These are phyloP conservation scores for Andrena haemorrhoa DNA, from an alignment of 2,888 invertebrate species.

Conservation along the genomic window DNA sequence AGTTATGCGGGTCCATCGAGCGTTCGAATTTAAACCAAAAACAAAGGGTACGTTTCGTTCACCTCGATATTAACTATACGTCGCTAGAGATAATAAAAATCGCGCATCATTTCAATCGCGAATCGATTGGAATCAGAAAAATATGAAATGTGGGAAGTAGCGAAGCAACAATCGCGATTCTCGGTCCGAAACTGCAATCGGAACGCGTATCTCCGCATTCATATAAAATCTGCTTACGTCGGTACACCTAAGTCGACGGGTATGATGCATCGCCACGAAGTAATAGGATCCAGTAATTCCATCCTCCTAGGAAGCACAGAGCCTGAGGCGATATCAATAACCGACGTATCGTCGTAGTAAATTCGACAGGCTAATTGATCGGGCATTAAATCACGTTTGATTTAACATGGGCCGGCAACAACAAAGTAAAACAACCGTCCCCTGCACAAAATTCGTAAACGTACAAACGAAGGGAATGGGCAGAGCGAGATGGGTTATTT, in stretches of 20 bases:
- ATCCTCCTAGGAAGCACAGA: conserved; percentile 58
- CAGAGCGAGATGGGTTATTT: conserved; percentile 25
- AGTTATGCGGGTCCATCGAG: too few relatives aligned
- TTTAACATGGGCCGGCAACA: conserved; percentile 44
- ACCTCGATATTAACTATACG: too few relatives aligned
- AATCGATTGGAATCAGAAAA: background rate
- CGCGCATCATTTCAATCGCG: too few relatives aligned
- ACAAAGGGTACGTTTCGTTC: too few relatives aligned
- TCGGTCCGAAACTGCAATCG: conserved; percentile 41
- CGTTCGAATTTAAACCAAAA: too few relatives aligned
- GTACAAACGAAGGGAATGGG: conserved; percentile 24
- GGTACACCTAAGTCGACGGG: conserved; percentile 46
- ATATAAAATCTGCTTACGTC: conserved; percentile 61
- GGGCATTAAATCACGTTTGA: conserved; percentile 66
- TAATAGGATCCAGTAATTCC: conserved; percentile 67
- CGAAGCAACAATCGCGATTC: background rate
- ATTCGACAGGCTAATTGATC: conserved; percentile 68
- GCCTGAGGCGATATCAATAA: conserved; percentile 57
- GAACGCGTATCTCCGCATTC: conserved; percentile 28
- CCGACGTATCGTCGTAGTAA: conserved; percentile 55
- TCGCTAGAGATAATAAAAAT: too few relatives aligned
- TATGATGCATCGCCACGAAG: conserved; percentile 56
- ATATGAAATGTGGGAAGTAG: background rate
- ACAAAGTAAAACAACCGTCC: conserved; percentile 32
- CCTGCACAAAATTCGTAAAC: conserved; percentile 49